These are phyloP conservation scores for Clavelina lepadiformis DNA, from an alignment of 23 tunicate species.

Conservation along the genomic window DNA sequence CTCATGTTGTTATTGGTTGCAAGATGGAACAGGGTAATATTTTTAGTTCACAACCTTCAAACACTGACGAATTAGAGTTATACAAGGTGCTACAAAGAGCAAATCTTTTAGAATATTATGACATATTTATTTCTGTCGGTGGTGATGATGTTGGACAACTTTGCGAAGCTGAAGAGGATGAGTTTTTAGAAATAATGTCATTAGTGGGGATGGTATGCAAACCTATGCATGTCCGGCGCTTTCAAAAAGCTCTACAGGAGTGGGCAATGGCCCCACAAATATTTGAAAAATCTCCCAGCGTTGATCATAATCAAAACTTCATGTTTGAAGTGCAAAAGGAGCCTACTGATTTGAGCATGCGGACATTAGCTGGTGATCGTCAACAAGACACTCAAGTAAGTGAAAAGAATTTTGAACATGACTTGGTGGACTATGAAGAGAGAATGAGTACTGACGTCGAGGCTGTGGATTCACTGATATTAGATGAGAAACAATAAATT, in stretches of 20 bases:
- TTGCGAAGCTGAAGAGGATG: slow-evolving; percentile 92
- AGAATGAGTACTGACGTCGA: too few relatives aligned
- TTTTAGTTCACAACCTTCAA: too few relatives aligned
- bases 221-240: slow-evolving; percentile 81
- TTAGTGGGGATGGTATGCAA: slow-evolving; percentile 83
- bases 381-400: too few relatives aligned
- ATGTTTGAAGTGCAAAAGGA: too few relatives aligned
- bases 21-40: too few relatives aligned
- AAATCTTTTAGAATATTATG: slow-evolving; percentile 50
- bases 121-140: slow-evolving; percentile 23
- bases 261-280: slow-evolving; percentile 49
- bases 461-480: too few relatives aligned
- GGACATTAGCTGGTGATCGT: too few relatives aligned
- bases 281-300: not conserved
- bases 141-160: slow-evolving; percentile 85
- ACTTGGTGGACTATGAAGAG: too few relatives aligned
- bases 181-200: slow-evolving; percentile 76
- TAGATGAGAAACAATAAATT: too few relatives aligned
- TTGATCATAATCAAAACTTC: not conserved
- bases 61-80: slow-evolving; percentile 50
- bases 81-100: slow-evolving; percentile 72
- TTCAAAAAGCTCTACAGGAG: slow-evolving; percentile 82
- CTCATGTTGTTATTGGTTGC: too few relatives aligned
- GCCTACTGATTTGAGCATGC: too few relatives aligned
- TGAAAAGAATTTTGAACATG: too few relatives aligned